These are phyloP conservation scores for Meiosimyza platycephala DNA, from an alignment of 2,888 invertebrate species.

Conservation along the genomic window DNA sequence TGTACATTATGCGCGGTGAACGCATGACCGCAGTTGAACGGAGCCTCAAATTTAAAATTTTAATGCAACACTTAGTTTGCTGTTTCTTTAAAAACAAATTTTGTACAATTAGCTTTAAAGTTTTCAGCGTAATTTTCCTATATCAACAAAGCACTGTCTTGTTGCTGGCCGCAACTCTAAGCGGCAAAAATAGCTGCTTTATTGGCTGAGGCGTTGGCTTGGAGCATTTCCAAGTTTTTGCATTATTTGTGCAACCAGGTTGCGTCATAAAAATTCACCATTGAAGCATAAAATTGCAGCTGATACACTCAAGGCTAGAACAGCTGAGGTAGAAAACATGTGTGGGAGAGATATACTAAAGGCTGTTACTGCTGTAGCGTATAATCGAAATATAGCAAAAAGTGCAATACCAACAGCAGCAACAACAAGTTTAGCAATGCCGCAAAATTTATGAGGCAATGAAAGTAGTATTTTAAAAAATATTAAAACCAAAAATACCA, in stretches of 20 bases:
- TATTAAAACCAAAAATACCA: no score
- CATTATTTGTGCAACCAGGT: slow-evolving; percentile 62
- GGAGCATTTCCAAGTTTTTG: slow-evolving; percentile 42
- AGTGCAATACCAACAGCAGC: background rate
- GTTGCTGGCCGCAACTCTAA: background rate
- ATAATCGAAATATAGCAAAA: background rate
- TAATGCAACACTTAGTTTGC: no score
- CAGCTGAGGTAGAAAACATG: no score
- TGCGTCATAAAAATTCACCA: slow-evolving; percentile 60
- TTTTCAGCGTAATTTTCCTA: background rate
- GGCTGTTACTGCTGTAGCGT: background rate
- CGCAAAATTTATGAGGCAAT: slow-evolving; percentile 56
- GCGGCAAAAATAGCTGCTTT: slow-evolving; percentile 47
- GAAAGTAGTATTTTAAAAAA: slow-evolving; percentile 34
- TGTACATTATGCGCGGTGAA: no score
- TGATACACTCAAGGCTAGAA: slow-evolving; percentile 43
- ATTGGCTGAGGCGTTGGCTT: slow-evolving; percentile 49
- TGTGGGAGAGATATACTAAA: background rate
- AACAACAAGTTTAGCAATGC: slow-evolving; percentile 39
- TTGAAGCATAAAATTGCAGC: slow-evolving; percentile 55
- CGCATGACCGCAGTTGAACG: no score
- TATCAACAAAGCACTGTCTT: background rate
- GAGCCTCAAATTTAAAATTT: no score
- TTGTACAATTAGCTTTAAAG: no score
- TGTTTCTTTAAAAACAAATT: no score